Conservation (phyloP, 2,797 vertebrate genomes). For the Thripadectes ignobilis region DNA sequence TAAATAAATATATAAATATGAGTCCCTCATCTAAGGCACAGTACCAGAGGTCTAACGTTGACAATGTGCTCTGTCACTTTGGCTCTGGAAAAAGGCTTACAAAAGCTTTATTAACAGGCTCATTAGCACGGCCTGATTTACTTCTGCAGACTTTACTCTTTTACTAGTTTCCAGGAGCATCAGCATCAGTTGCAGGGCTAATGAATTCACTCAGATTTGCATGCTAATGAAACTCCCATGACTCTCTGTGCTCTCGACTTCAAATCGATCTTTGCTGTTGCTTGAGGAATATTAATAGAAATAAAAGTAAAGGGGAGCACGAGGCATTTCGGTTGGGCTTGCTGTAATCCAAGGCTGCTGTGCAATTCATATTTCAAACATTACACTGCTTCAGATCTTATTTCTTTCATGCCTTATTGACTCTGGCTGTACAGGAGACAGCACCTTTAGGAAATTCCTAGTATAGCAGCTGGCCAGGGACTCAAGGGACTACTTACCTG, state of each 20-base stretch:
- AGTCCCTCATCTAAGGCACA: slow-evolving; percentile 4
- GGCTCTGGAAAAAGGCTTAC: slow-evolving; percentile 66
- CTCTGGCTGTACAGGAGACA: slow-evolving; percentile 15
- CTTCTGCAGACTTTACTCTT: slow-evolving; percentile 71
- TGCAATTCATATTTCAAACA: slow-evolving; percentile 35
- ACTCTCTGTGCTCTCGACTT: slow-evolving; percentile 58
- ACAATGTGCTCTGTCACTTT: slow-evolving; percentile 66
- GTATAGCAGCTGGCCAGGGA: not conserved
- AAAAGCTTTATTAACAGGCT: slow-evolving; percentile 78
- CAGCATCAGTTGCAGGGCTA: slow-evolving; percentile 70
- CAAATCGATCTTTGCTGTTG: slow-evolving; percentile 66
- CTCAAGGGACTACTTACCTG: slow-evolving; percentile 26
- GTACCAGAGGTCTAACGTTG: slow-evolving; percentile 23
- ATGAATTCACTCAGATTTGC: slow-evolving; percentile 75
- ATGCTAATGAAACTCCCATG: slow-evolving; percentile 74
- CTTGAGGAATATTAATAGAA: slow-evolving; percentile 72
- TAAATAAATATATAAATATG: not conserved
- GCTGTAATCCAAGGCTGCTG: slow-evolving; percentile 29
- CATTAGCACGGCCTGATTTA: slow-evolving; percentile 78
- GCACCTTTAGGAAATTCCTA: slow-evolving; percentile 45
- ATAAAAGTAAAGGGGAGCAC: slow-evolving; percentile 57
- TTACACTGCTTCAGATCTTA: not conserved
- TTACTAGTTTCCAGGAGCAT: slow-evolving; percentile 71
- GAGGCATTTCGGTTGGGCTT: slow-evolving; percentile 1
- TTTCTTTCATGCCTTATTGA: slow-evolving; percentile 61